Conservation (phyloP, 2,888 invertebrate genomes). For the Cetonia aurata region DNA sequence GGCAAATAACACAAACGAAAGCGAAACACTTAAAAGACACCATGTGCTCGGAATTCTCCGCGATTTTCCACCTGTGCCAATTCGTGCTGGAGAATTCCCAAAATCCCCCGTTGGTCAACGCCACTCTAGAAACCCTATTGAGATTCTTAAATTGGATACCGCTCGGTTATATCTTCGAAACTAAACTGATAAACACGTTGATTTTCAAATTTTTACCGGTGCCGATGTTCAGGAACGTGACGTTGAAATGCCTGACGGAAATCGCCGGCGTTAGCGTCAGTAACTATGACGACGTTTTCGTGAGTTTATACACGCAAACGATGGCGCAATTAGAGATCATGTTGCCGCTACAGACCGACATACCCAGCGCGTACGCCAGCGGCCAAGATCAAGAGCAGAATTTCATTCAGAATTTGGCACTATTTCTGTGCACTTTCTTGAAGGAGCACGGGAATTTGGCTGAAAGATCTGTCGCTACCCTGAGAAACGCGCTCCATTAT, state of each 20-base stretch:
- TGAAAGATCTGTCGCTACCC: constrained; percentile 83
- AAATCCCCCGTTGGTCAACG: constrained; percentile 95
- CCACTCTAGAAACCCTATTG: constrained; percentile 95
- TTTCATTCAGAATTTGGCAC: constrained; percentile 97
- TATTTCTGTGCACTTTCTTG: constrained; percentile 96
- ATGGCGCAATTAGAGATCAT: constrained; percentile 94
- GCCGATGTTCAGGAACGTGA: constrained; percentile 97
- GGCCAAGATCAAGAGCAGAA: constrained; percentile 98
- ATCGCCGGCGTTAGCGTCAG: constrained; percentile 92
- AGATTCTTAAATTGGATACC: constrained; percentile 99
- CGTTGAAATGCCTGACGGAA: constrained; percentile 97
- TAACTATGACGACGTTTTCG: constrained; percentile 94
- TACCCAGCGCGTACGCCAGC: constrained; percentile 92
- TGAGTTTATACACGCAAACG: constrained; percentile 89
- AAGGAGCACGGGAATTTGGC: constrained; percentile 95
- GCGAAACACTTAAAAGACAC: constrained; percentile 99
- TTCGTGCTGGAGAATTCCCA: constrained; percentile 98
- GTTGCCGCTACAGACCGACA: constrained; percentile 91
- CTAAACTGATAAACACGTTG: constrained; percentile 93
- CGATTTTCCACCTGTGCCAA: constrained; percentile 97
- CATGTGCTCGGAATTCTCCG: constrained; percentile 99
- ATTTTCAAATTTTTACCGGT: constrained; percentile 98
- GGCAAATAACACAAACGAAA: constrained; percentile 98
- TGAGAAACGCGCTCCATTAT: constrained; percentile 88
- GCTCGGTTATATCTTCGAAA: constrained; percentile 99